phyloP scores from a whole-genome alignment of 2,113 vertebrate genomes.

The Lepus timidus region DNA sequence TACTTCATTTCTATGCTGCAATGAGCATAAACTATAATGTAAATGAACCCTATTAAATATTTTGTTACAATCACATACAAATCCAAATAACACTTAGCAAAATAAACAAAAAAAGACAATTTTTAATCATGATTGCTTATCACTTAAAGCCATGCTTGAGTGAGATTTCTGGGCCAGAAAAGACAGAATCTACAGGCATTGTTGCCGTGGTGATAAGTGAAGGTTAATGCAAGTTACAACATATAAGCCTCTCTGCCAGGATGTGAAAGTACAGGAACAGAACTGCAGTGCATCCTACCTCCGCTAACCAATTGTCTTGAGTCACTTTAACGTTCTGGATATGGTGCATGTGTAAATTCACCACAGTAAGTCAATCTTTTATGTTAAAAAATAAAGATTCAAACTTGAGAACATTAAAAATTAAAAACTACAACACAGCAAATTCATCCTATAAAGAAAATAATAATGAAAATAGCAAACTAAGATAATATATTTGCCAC shows the following conservation, averaged over 20 bases:
- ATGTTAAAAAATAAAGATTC: background rate
- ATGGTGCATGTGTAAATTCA: background rate
- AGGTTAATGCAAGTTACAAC: background rate
- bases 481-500: background rate
- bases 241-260: background rate
- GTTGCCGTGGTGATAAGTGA: too few relatives aligned
- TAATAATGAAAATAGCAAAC: background rate
- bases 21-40: constrained; percentile 39
- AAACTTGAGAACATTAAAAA: background rate
- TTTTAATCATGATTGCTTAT: background rate
- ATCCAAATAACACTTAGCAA: constrained; percentile 30
- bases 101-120: constrained; percentile 45
- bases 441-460: background rate
- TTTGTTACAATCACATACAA: constrained; percentile 40
- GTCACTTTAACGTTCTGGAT: background rate
- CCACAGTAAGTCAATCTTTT: background rate
- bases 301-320: background rate
- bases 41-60: constrained; percentile 45
- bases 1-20: constrained; percentile 44
- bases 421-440: background rate
- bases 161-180: background rate
- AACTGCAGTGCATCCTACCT: background rate
- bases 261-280: background rate
- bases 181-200: background rate
- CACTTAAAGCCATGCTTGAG: background rate